phyloP scores from a whole-genome alignment of 2,797 vertebrate genomes.

The Coluber constrictor region DNA sequence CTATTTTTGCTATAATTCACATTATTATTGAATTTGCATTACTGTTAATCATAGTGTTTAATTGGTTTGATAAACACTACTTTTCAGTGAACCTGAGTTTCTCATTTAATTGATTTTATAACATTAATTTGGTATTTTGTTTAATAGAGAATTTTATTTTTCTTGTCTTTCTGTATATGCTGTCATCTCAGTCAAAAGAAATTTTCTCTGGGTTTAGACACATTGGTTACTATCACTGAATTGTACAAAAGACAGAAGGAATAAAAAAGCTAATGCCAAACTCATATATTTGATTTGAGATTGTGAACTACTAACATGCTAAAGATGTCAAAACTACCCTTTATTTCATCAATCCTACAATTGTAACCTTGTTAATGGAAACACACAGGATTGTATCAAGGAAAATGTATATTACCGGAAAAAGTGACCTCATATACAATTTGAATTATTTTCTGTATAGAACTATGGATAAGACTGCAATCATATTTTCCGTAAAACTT shows the following conservation, averaged over 20 bases:
- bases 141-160: slow-evolving; percentile 66
- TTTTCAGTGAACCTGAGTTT: slow-evolving; percentile 27
- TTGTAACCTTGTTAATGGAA: not conserved
- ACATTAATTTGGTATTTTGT: slow-evolving; percentile 67
- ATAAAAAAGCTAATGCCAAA: slow-evolving; percentile 57
- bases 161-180: slow-evolving; percentile 54
- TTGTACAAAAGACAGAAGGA: slow-evolving; percentile 56
- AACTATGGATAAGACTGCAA: no score
- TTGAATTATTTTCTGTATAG: no score
- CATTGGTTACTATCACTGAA: slow-evolving; percentile 56
- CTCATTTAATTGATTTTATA: slow-evolving; percentile 39
- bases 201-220: slow-evolving; percentile 47
- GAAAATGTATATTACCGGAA: no score
- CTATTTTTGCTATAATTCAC: not conserved
- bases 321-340: slow-evolving; percentile 45
- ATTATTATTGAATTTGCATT: not conserved
- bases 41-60: slow-evolving; percentile 8
- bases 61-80: slow-evolving; percentile 20
- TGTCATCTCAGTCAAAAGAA: slow-evolving; percentile 54
- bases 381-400: no score
- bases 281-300: slow-evolving; percentile 60
- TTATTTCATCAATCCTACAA: not conserved
- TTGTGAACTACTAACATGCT: slow-evolving; percentile 59
- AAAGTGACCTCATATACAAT: no score
- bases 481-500: no score